Evolutionary conservation across 2,113 vertebrate genomes (phyloP).

Genomic region (Hippolais icterina): DNA sequence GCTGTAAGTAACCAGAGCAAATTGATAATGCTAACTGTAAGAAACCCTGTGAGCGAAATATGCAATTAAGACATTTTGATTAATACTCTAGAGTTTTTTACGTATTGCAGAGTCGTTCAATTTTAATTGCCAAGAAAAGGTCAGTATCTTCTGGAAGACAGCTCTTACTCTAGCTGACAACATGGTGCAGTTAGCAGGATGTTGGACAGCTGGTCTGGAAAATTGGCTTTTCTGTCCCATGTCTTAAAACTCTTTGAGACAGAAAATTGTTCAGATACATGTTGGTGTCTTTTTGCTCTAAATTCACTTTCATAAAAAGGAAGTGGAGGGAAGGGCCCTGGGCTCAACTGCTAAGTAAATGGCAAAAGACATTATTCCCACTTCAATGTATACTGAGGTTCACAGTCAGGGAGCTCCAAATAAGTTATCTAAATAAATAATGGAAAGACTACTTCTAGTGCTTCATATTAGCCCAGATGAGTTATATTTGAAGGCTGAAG

Average conservation of each 20-base stretch:
- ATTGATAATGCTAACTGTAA: not conserved
- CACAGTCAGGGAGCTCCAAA: not conserved
- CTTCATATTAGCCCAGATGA: not conserved
- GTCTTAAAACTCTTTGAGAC: not conserved
- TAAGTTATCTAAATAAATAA: not conserved
- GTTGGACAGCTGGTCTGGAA: not conserved
- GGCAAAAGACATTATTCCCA: not conserved
- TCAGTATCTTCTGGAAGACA: not conserved
- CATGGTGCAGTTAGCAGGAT: not conserved
- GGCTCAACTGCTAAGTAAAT: not conserved
- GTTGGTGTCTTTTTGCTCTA: not conserved
- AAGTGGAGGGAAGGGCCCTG: not conserved
- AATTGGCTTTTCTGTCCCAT: not conserved
- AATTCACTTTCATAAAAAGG: not conserved
- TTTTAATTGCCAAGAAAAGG: not conserved
- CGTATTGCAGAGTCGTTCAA: fast-evolving
- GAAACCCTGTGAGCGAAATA: not conserved
- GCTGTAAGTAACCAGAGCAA: not conserved
- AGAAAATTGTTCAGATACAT: not conserved
- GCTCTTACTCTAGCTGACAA: not conserved
- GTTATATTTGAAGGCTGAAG: not conserved
- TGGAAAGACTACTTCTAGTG: not conserved
- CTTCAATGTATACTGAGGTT: not conserved
- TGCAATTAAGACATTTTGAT: not conserved
- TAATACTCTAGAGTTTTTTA: not conserved